These are phyloP conservation scores for Pempheris klunzingeri DNA, from an alignment of 2,797 vertebrate species.

Conservation along the genomic window DNA sequence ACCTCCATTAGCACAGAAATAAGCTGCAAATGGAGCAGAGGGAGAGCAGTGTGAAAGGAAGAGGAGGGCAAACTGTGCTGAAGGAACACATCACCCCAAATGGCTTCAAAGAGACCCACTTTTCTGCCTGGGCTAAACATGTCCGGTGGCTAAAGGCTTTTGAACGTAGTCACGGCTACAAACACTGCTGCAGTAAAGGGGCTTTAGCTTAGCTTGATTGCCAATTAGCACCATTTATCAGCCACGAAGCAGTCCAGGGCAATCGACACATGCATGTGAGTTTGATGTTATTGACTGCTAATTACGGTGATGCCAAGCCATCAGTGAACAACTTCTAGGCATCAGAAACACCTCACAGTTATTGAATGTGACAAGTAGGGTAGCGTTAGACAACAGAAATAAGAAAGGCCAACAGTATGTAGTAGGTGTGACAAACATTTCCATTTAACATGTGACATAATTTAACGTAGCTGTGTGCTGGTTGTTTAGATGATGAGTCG, in stretches of 20 bases:
- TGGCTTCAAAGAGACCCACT: slow-evolving; percentile 37
- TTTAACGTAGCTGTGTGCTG: background rate
- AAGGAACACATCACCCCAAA: slow-evolving; percentile 32
- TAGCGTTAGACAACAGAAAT: background rate
- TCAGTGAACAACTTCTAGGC: background rate
- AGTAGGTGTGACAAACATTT: background rate
- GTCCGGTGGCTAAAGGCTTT: slow-evolving; percentile 9
- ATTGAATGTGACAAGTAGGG: slow-evolving; percentile 17
- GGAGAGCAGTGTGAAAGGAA: slow-evolving; percentile 42
- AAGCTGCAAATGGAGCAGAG: slow-evolving; percentile 65
- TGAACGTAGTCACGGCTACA: background rate
- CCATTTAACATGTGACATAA: background rate
- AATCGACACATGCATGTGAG: slow-evolving; percentile 13
- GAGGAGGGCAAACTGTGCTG: slow-evolving; percentile 31
- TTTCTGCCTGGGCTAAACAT: slow-evolving; percentile 23
- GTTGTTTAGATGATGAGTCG: background rate
- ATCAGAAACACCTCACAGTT: slow-evolving; percentile 6
- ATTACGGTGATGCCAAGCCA: background rate
- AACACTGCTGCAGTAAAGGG: background rate
- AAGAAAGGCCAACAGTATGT: background rate
- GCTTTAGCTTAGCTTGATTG: background rate
- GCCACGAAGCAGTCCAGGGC: background rate
- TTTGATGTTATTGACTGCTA: slow-evolving; percentile 9
- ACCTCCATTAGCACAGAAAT: slow-evolving; percentile 75
- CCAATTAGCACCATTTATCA: slow-evolving; percentile 29